phyloP scores from a whole-genome alignment of 2,113 vertebrate species.

The Crotophaga sulcirostris region DNA sequence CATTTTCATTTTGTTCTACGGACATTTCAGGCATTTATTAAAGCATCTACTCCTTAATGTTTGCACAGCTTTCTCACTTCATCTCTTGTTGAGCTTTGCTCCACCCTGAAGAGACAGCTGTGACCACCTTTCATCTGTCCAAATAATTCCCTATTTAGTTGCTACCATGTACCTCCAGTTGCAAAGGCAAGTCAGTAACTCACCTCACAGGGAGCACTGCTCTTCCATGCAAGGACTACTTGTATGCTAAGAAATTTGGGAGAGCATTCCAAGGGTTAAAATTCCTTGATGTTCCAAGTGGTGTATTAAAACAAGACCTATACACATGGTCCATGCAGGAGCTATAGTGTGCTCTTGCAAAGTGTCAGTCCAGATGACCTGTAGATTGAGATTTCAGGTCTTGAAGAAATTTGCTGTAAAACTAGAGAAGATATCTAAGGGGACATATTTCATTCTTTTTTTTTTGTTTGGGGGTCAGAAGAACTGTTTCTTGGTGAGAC shows the following conservation, averaged over 20 bases:
- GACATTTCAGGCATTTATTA: background rate
- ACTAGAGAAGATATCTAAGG: background rate
- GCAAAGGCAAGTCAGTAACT: background rate
- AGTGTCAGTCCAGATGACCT: background rate
- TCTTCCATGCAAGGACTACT: background rate
- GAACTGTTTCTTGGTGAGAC: background rate
- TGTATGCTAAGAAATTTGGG: background rate
- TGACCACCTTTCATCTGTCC: background rate
- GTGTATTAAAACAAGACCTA: background rate
- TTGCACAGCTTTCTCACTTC: background rate
- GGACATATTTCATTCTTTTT: fast-evolving
- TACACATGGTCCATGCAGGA: background rate
- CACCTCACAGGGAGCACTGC: background rate
- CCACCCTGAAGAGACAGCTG: background rate
- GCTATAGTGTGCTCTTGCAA: background rate
- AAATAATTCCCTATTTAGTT: background rate
- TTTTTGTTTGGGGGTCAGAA: background rate
- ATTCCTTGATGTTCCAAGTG: background rate
- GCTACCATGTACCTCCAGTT: background rate
- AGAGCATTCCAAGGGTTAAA: background rate
- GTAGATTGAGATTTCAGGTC: background rate
- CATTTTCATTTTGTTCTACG: background rate
- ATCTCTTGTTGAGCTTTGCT: background rate
- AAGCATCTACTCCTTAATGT: background rate
- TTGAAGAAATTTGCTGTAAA: background rate